Conservation (phyloP, 2,888 invertebrate genomes). For the Halictus ligatus region DNA sequence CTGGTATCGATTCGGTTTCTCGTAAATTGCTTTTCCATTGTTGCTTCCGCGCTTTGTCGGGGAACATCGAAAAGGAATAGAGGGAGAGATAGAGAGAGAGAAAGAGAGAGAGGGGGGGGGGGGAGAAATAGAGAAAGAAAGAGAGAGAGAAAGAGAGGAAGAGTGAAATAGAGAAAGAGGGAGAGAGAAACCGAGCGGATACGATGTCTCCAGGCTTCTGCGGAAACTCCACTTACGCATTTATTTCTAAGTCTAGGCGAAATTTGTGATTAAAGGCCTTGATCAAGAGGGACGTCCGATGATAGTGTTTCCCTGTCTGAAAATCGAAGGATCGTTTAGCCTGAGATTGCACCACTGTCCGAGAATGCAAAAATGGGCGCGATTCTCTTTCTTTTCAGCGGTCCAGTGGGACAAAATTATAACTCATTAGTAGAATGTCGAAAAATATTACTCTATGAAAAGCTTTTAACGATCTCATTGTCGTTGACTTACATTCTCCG, state of each 20-base stretch:
- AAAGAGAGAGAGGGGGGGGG: neutral
- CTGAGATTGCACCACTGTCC: neutral
- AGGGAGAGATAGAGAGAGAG: neutral
- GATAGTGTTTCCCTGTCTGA: slow-evolving; percentile 96
- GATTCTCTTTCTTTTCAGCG: neutral
- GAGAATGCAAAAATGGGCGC: neutral
- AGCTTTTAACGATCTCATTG: too few relatives aligned
- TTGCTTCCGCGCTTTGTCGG: slow-evolving; percentile 7
- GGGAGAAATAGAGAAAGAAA: neutral
- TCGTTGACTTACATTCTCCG: too few relatives aligned
- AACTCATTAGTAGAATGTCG: too few relatives aligned
- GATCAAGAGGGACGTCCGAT: slow-evolving; percentile 97
- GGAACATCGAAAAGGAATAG: slow-evolving; percentile 8
- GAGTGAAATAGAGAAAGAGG: neutral
- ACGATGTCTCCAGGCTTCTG: neutral
- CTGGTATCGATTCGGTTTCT: slow-evolving; percentile 21
- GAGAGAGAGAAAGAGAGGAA: neutral
- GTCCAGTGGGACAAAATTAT: neutral
- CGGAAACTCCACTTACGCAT: slow-evolving; percentile 93
- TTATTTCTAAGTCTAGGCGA: slow-evolving; percentile 97
- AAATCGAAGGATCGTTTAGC: slow-evolving; percentile 74
- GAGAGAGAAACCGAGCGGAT: neutral
- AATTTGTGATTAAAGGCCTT: slow-evolving; percentile 99
- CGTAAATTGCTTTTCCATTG: slow-evolving; percentile 28
- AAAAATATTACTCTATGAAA: too few relatives aligned